Percentiles rank a stretch among this genome's conserved stretches.
Evolutionary conservation across 2,888 invertebrate genomes (phyloP).

Genomic region (Podabrus alpinus): DNA sequence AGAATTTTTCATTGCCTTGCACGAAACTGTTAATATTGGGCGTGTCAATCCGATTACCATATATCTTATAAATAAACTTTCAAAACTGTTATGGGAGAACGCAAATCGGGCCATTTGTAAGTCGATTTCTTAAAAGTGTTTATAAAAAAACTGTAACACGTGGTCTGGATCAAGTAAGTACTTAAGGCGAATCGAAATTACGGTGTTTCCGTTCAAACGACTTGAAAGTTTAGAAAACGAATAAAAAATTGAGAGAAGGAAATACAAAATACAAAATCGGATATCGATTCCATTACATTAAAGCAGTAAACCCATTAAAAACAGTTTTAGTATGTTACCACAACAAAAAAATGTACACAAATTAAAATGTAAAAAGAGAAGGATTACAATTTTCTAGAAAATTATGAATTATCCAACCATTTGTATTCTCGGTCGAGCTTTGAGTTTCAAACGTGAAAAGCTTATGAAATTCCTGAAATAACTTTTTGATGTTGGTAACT

Average conservation of each 20-base stretch:
- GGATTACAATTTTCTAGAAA: constrained; percentile 27
- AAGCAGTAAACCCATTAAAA: neutral
- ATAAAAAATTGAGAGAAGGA: constrained; percentile 21
- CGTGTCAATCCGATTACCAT: constrained; percentile 23
- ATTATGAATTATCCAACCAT: constrained; percentile 25
- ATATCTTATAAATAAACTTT: constrained; percentile 19
- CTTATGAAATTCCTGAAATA: constrained; percentile 18
- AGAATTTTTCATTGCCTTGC: neutral
- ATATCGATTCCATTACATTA: neutral
- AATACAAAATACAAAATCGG: neutral
- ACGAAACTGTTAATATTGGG: constrained; percentile 7
- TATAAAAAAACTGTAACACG: constrained; percentile 36
- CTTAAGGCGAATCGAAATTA: constrained; percentile 28
- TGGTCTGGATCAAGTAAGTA: constrained; percentile 33
- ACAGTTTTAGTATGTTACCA: neutral
- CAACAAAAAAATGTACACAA: neutral
- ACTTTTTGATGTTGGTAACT: constrained; percentile 22
- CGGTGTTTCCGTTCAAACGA: constrained; percentile 27
- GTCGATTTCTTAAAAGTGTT: constrained; percentile 29
- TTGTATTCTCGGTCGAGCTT: constrained; percentile 20
- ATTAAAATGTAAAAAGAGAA: constrained; percentile 3
- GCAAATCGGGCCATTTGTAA: constrained; percentile 28
- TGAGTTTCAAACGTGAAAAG: constrained; percentile 20
- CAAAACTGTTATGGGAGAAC: constrained; percentile 30
- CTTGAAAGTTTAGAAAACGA: constrained; percentile 34